These are phyloP conservation scores for Odontesthes bonariensis DNA, from an alignment of 2,113 vertebrate genomes.

Conservation along the genomic window DNA sequence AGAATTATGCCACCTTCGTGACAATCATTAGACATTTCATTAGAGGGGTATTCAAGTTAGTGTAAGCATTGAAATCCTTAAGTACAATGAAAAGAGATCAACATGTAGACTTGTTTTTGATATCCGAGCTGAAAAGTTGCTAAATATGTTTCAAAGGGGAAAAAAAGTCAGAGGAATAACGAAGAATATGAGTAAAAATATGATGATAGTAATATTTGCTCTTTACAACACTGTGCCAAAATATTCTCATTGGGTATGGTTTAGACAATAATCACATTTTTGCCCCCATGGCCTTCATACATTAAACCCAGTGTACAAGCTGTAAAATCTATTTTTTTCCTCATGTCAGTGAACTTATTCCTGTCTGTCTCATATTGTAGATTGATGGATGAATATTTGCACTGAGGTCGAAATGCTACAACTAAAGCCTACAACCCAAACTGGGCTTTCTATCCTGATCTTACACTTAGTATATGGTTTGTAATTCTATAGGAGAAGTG, in stretches of 20 bases:
- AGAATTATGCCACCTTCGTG: too few species aligned
- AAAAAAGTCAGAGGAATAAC: not conserved
- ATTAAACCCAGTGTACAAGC: constrained; percentile 2
- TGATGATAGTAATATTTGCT: not conserved
- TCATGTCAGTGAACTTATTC: constrained; percentile 45
- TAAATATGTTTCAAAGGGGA: not conserved
- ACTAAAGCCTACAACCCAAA: constrained; percentile 62
- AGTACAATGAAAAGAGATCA: too few species aligned
- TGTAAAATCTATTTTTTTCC: not conserved
- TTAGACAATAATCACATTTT: constrained; percentile 27
- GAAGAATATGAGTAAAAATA: not conserved
- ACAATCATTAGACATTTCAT: too few species aligned
- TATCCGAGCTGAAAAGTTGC: not conserved
- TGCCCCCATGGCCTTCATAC: not conserved
- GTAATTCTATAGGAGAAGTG: constrained; percentile 71
- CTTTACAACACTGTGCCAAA: constrained; percentile 1
- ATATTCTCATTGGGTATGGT: constrained; percentile 12
- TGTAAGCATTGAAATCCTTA: too few species aligned
- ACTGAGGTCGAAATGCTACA: constrained; percentile 56
- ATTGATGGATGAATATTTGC: constrained; percentile 74
- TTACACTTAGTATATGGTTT: constrained; percentile 54
- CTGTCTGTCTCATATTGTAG: constrained; percentile 27
- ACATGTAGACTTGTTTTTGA: not conserved
- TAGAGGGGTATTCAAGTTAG: too few species aligned
- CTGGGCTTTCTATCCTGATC: constrained; percentile 49